Base-by-base conservation (phyloP, 2,888 invertebrate species). In the Clepsis dumicolana region DNA sequence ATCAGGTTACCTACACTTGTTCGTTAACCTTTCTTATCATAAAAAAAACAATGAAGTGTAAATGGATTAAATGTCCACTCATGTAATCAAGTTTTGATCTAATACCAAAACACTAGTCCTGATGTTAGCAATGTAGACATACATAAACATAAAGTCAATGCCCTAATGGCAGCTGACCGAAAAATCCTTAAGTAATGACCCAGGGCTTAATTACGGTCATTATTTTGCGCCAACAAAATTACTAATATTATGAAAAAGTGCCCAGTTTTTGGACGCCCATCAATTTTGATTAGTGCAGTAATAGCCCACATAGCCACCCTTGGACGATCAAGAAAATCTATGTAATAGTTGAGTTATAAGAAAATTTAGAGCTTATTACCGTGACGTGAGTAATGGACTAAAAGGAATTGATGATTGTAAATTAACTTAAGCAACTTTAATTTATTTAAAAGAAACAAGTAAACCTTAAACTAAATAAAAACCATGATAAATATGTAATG, bases 271-370 rank as follows among this genome's bases (percentile, higher is more conserved):
- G 89, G 89, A 92, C 90, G 89, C 89, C 87, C 93, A 93, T 93
- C 93, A 93, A 93, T 93, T 92, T 93, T 88, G 88, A 93, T 93
- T 93, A 93, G 92, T 85, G 77, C 78, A 76, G 87, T 91, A 93
- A 92, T 93, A 87, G 85, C 87, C 80, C 75, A 72, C 75, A 80
- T 83, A 89, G 83, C 86, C 87, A 86, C 87, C 91, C 90, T 83
- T 81, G 77, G 79, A 77, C 81, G 81, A 82, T 82, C 80, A 87
- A 86, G 89, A 88, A 92, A 92, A 91, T 90, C 89, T 88, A 91
- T 84, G 91, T 88, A 85, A 85, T 90, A 89, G 86, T 90, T 90
- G 80, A 82, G 86, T 81, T 89, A 91, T 88, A 91, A 90, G 91
- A 91, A 90, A 91, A 90, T 90, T 92, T 90, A 88, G 89, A 88